Evolutionary conservation across 2,888 invertebrate genomes (phyloP), one percentile per base, ranked within the genome.

Genomic region (Drosophila eohydei): DNA sequence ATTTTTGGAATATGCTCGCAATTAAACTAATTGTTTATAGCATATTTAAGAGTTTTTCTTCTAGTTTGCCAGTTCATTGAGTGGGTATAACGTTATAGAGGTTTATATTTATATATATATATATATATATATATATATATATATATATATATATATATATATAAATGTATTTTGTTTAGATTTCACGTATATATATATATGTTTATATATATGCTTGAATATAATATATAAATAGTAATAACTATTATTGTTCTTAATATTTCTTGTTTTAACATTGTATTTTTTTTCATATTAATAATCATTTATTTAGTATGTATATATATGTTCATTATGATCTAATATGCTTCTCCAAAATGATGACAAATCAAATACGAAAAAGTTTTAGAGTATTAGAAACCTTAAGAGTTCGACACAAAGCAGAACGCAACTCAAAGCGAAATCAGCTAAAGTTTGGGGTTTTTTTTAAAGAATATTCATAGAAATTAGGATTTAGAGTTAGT

Each of bases 221-320:
- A 90, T 91, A 90, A 89, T 92, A 89, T 92, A 90, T 91, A 92
- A 91, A 91, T 92, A 92, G 92, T 92, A 92, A 92, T 92, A 92
- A 91, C 92, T 92, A 92, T 92, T 92, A 92, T 92, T 92, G 92
- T 92, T 92, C 92, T 92, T 92, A 92, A 92, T 92, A 92, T 90
- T 91, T 91, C 89, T 80, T 89, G 81, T 82, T 78, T 77, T 81
- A 81, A 81, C 89, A 78, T 79, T 78, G 62, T 67, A 54, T 81
- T 66, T 88, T 89, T 48, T 57, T 78, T 56, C 72, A 64, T 71
- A 54, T 74, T 72, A 76, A 74, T 78, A 84, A 71, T 84, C 71
- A 68, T 62, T 86, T 83, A 66, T 74, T 83, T 83, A 83, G 87
- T 81, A 81, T 81, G 82, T 83, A 78, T 86, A 83, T 88, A 83